Evolutionary conservation across 2,113 vertebrate genomes (phyloP).

Genomic region (Scolopax mira): DNA sequence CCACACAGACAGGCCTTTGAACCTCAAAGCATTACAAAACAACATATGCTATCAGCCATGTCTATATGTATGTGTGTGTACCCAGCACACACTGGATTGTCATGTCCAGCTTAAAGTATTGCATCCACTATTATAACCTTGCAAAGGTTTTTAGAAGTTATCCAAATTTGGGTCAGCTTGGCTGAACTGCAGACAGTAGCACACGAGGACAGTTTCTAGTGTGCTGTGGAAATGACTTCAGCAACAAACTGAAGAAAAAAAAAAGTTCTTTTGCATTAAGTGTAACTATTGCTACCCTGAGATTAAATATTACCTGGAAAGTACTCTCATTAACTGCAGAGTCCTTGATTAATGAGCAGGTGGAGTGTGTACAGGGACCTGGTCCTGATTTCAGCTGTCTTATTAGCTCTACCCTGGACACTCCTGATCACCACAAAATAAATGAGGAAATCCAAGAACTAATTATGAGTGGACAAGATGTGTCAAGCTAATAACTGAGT

Average conservation of each 20-base stretch:
- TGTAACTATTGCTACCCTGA: constrained; percentile 36
- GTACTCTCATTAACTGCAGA: constrained; percentile 72
- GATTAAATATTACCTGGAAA: constrained; percentile 64
- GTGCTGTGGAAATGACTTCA: neutral
- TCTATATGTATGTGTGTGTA: neutral
- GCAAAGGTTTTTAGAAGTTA: neutral
- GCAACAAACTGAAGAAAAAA: neutral
- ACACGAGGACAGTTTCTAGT: neutral
- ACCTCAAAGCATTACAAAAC: neutral
- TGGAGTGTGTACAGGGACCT: constrained; percentile 40
- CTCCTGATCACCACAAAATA: constrained; percentile 7
- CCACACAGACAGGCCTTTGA: neutral
- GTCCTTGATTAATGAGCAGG: constrained; percentile 73
- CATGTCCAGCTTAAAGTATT: neutral
- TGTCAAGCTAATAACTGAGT: neutral
- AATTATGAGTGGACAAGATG: constrained; percentile 13
- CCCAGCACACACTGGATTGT: neutral
- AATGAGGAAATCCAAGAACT: constrained; percentile 31
- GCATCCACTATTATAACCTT: neutral
- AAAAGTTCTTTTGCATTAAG: neutral
- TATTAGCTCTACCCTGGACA: constrained; percentile 27
- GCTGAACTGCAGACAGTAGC: neutral
- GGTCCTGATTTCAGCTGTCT: constrained; percentile 9
- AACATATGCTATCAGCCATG: neutral
- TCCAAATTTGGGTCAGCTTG: neutral